phyloP scores from a whole-genome alignment of 2,888 invertebrate genomes.

The Erebia aethiops region DNA sequence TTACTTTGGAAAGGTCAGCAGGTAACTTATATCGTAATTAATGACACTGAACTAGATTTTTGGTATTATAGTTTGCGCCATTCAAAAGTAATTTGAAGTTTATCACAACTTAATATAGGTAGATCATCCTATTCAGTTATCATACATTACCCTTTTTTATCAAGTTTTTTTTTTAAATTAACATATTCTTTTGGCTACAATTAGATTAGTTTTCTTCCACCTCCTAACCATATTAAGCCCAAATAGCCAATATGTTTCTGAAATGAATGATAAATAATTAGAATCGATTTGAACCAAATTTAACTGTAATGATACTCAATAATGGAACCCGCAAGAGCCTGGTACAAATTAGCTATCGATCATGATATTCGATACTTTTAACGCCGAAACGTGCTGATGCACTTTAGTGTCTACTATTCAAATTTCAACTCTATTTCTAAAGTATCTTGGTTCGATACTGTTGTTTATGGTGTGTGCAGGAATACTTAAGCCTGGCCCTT shows the following conservation, averaged over 20 bases:
- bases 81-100: too few relatives aligned
- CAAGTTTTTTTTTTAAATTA: too few relatives aligned
- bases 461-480: background rate
- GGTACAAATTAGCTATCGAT: conserved; percentile 55
- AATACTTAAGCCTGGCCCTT: conserved; percentile 41
- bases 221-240: too few relatives aligned
- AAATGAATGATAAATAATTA: background rate
- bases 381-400: conserved; percentile 45
- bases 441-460: background rate
- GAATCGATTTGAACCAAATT: background rate
- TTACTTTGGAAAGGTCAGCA: conserved; percentile 57
- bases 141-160: too few relatives aligned
- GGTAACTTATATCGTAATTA: conserved; percentile 27
- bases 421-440: conserved; percentile 18
- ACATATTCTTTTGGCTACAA: too few relatives aligned
- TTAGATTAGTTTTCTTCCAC: too few relatives aligned
- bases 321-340: conserved; percentile 51
- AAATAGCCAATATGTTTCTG: too few relatives aligned
- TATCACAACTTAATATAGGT: too few relatives aligned
- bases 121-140: too few relatives aligned
- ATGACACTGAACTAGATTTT: background rate
- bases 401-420: background rate
- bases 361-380: conserved; percentile 53
- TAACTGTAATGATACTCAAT: conserved; percentile 41
- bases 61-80: background rate